Base-by-base conservation (phyloP, 2,888 invertebrate species). In the Brachyopa scutellaris region DNA sequence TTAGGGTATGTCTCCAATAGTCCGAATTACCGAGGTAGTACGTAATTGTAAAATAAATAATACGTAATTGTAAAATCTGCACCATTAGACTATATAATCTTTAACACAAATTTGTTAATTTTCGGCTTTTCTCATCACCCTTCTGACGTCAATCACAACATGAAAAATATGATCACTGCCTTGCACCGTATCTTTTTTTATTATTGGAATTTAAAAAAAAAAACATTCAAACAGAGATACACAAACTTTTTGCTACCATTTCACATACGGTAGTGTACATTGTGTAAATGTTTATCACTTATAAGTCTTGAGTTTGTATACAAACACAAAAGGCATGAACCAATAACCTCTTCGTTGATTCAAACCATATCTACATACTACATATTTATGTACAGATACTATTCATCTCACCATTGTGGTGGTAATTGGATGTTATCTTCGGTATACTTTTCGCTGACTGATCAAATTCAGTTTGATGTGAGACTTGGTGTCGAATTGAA, bases 101-200 rank as follows among this genome's bases (percentile, higher is more conserved):
- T 53, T 66, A 40, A 29, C 51, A 66, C 21, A 29, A 15, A 11
- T 55, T 67, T 53, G 67, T 55, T 55, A 67, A 55, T 55, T 55
- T 49, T 36, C 4, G 2, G 2, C 11, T 26, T 36, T 55, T 15
- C 11, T 9, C 15, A 33, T 11, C 23, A 33, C 8, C 0, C 15
- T 15, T 55, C 9, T 67, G 67, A 55, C 55, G 67, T 45, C 42
- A 55, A 55, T 67, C 55, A 55, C 45, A 42, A 6, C 1, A 15
- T 42, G 1, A 9, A 53, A 7, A 13, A n/a, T 8, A 21, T 42
- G 13, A 45, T 31, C 55, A 23, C 21, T 1, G 15, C 15, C 33
- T 55, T 23, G 9, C 31, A 31, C 11, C 11, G 6, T 0, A 21
- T 38, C 15, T 26, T 23, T 15, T 2, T 23, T 21, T n/a, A 8